Percentiles rank a stretch among this genome's conserved stretches.
Conservation (phyloP, 2,113 vertebrate genomes). For the Dendrocopos noguchii region DNA sequence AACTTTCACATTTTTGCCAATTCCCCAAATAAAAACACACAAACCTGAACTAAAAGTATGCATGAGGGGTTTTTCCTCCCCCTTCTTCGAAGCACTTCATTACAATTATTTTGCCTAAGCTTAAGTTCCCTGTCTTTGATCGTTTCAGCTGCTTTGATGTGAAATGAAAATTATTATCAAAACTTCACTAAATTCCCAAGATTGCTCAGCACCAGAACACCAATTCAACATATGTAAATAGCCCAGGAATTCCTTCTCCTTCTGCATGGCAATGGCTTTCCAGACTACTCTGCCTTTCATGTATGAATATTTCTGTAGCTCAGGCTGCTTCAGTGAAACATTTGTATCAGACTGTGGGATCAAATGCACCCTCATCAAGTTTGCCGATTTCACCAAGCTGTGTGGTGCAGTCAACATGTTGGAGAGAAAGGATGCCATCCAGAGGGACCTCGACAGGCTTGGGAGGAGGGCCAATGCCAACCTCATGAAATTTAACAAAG, state of each 20-base stretch:
- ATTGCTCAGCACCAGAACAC: neutral
- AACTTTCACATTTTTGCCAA: neutral
- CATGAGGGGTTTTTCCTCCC: neutral
- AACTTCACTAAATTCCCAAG: slow-evolving; percentile 42
- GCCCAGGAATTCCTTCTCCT: neutral
- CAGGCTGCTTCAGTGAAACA: neutral
- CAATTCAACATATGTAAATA: neutral
- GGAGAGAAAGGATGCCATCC: no score
- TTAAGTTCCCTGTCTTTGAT: slow-evolving; percentile 41
- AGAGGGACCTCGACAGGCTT: no score
- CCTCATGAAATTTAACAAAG: no score
- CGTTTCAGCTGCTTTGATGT: slow-evolving; percentile 57
- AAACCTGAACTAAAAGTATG: neutral
- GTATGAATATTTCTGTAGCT: neutral
- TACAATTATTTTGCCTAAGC: slow-evolving; percentile 57
- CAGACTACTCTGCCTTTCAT: neutral
- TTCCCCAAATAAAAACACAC: neutral
- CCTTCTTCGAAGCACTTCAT: neutral
- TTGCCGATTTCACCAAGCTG: no score
- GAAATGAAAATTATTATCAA: slow-evolving; percentile 51
- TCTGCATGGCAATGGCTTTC: neutral
- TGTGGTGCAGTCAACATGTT: no score
- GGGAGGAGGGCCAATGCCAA: no score
- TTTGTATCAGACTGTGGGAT: neutral
- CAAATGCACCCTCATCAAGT: no score